Conservation (phyloP, 2,888 invertebrate species). For the Dryomyza anilis region DNA sequence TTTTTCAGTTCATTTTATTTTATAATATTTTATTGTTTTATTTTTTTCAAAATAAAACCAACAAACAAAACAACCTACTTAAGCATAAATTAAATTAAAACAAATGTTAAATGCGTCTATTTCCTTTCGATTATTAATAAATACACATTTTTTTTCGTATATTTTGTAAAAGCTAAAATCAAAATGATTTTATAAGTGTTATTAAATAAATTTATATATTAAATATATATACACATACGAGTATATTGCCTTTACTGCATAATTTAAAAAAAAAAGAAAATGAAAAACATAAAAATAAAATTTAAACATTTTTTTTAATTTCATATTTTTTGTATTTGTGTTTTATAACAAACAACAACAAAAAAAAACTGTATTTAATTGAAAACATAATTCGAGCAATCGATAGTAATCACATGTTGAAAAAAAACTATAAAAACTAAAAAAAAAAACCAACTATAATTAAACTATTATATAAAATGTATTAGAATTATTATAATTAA, state of each 20-base stretch:
- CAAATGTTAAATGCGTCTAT: too few species aligned
- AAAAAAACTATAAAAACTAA: slow-evolving; percentile 4
- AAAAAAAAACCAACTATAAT: slow-evolving; percentile 7
- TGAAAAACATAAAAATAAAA: neutral
- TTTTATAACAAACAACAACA: too few species aligned
- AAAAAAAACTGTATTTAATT: slow-evolving; percentile 6
- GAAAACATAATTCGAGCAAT: too few species aligned
- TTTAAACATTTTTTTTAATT: too few species aligned
- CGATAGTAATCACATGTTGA: neutral
- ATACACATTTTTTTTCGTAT: slow-evolving; percentile 44
- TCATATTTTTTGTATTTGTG: too few species aligned
- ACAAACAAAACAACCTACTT: slow-evolving; percentile 12
- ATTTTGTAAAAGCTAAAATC: slow-evolving; percentile 41
- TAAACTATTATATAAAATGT: slow-evolving; percentile 19
- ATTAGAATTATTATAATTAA: slow-evolving; percentile 20
- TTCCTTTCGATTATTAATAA: slow-evolving; percentile 40
- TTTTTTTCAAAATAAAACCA: too few species aligned
- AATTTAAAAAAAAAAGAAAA: slow-evolving; percentile 5
- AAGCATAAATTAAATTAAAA: slow-evolving; percentile 29
- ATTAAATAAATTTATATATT: slow-evolving; percentile 52
- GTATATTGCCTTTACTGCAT: slow-evolving; percentile 18
- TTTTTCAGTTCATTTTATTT: slow-evolving; percentile 21
- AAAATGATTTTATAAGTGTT: slow-evolving; percentile 56
- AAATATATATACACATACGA: slow-evolving; percentile 31
- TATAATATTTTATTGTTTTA: too few species aligned